Evolutionary conservation across 2,797 vertebrate species (phyloP), one percentile per base, ranked within the genome.

Genomic region (Sebastiscus albofasciatus): DNA sequence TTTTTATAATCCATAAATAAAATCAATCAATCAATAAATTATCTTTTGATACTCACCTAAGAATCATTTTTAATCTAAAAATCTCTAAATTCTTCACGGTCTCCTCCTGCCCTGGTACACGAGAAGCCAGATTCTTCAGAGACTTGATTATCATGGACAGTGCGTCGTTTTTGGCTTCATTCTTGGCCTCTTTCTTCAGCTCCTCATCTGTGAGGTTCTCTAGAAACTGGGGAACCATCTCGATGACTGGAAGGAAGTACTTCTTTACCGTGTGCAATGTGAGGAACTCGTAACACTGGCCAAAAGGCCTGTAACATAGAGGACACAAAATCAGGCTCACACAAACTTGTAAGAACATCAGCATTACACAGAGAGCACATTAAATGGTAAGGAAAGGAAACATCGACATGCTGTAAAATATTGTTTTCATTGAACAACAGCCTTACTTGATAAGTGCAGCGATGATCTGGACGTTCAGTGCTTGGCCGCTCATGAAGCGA

Each of bases 61-160:
- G 98, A 95, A 99, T 99, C 99, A 99, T 99, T 99, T 99, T 99
- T 97, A 99, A 97, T 88, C 99, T 99, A 98, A 99, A 99, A 96
- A 99, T 99, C 96, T 99, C 99, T 98, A 99, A 98, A 91, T 99
- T 99, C 96, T 99, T 99, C 94, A 99, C 98, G 5, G 98, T 99
- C 96, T 99, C 99, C 94, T 99, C 99, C 95, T 99, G 99, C 85
- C 99, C 98, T 80, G 99, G 98, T 92, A 99, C 98, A 87, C 98
- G 97, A 87, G 99, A 99, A 89, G 99, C 99, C 96, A 99, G 96
- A 92, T 98, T 99, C 94, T 99, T 99, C 89, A 99, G 94, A 92
- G 98, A 99, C 95, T 99, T 99, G 96, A 99, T 99, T 96, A 99
- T 99, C 99, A 99, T 99, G 84, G 99, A 99, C 93, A 99, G 95